Percentiles rank a stretch among this genome's conserved stretches.
Conservation (phyloP, 2,797 vertebrate species). For the Enteromius argenteus region DNA sequence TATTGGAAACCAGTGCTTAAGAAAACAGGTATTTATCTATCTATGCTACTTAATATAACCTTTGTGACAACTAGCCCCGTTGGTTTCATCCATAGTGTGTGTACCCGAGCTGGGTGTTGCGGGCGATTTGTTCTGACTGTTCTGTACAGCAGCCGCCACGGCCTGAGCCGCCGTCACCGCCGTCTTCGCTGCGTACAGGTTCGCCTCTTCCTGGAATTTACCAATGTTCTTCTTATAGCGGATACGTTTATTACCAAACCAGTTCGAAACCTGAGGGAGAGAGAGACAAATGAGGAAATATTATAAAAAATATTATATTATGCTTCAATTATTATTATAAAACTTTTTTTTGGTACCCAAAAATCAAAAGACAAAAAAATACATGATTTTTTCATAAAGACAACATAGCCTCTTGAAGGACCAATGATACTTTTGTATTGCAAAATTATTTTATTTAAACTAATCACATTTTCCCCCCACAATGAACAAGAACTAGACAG, state of each 20-base stretch:
- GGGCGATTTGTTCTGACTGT: slow-evolving; percentile 97
- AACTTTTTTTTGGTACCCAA: neutral
- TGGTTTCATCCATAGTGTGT: slow-evolving; percentile 59
- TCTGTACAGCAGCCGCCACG: slow-evolving; percentile 93
- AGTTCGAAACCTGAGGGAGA: slow-evolving; percentile 88
- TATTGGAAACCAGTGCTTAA: neutral
- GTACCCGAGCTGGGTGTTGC: slow-evolving; percentile 96
- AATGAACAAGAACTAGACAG: neutral
- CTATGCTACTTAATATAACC: neutral
- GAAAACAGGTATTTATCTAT: neutral
- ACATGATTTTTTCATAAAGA: neutral
- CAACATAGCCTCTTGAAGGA: neutral
- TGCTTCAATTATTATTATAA: neutral
- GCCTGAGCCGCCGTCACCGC: slow-evolving; percentile 92
- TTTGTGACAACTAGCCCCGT: slow-evolving; percentile 15
- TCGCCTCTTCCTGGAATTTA: slow-evolving; percentile 99
- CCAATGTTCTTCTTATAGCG: slow-evolving; percentile 99
- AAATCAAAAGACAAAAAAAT: neutral
- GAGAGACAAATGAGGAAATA: neutral
- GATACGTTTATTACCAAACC: slow-evolving; percentile 99
- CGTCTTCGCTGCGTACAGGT: slow-evolving; percentile 97
- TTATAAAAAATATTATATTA: neutral
- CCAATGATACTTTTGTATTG: neutral
- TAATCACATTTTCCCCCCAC: neutral
- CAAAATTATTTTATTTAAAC: neutral